phyloP scores from a whole-genome alignment of 2,797 vertebrate genomes.

The Menidia menidia region DNA sequence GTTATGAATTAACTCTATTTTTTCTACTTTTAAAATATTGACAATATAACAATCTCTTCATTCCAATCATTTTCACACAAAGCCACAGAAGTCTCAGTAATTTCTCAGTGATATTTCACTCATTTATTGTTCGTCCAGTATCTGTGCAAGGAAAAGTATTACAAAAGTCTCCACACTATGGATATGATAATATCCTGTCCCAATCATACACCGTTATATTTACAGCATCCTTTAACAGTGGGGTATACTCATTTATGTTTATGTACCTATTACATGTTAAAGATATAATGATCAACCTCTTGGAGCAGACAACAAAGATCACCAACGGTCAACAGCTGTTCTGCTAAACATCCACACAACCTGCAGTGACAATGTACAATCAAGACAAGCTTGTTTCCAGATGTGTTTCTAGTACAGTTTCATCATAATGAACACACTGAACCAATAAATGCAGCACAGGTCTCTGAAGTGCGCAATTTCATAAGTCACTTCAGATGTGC shows the following conservation, averaged over 20 bases:
- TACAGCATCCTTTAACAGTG: slow-evolving; percentile 74
- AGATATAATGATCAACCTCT: slow-evolving; percentile 72
- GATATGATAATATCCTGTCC: slow-evolving; percentile 80
- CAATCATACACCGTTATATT: slow-evolving; percentile 82
- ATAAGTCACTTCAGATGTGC: slow-evolving; percentile 63
- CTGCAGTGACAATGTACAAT: slow-evolving; percentile 42
- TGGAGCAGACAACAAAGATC: slow-evolving; percentile 63
- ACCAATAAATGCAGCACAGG: slow-evolving; percentile 65
- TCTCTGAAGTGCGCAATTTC: slow-evolving; percentile 65
- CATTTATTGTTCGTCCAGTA: slow-evolving; percentile 77
- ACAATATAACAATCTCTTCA: not conserved
- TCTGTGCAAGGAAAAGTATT: slow-evolving; percentile 81
- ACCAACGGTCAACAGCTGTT: slow-evolving; percentile 66
- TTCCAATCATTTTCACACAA: not conserved
- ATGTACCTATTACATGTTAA: slow-evolving; percentile 72
- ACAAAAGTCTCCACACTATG: slow-evolving; percentile 80
- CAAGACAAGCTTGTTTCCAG: slow-evolving; percentile 52
- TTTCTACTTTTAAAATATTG: too few species aligned
- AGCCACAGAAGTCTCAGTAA: slow-evolving; percentile 8
- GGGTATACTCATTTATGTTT: slow-evolving; percentile 66
- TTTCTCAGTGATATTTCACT: slow-evolving; percentile 50
- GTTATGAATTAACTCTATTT: too few species aligned
- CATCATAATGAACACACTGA: slow-evolving; percentile 64
- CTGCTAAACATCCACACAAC: slow-evolving; percentile 59
- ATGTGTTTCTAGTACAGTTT: slow-evolving; percentile 61